Evolutionary conservation across 2,113 vertebrate species (phyloP), one percentile per base, ranked within the genome.

Genomic region (Austrofundulus limnaeus): DNA sequence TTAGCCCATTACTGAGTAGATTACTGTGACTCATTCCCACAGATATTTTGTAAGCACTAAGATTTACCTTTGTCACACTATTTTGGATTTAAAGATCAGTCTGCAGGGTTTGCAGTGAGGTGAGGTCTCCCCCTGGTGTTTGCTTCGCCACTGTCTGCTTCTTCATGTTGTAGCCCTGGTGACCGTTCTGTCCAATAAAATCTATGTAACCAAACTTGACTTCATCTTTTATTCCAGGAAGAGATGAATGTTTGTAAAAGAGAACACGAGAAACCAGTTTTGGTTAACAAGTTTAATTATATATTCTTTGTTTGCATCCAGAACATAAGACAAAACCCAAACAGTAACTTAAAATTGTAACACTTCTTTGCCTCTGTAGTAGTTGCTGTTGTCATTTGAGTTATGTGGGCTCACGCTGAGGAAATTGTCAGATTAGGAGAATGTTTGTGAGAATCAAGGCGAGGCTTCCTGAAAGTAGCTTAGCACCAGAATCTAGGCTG

Each of bases 161-260:
- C 83, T 84, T 75, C 73, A 75, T 88, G 84, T 91, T 84, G 85
- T 88, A 78, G 79, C 84, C 85, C 83, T 87, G 87, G 85, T 91
- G 81, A 88, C 81, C 66, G 65, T 86, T 86, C 80, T 89, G 87
- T 90, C 85, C 85, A 91, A 87, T 91, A 89, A 91, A 90, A 86
- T 85, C 78, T 70, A 84, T 87, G 82, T 90, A 88, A 85, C 85
- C 75, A 80, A 82, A 56, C 61, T 11, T 4, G 2, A 52, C 21
- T n/a, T 16, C 2, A 55, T 54, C 23, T 43, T 25, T 48, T 1
- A 25, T 38, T 38, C 3, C 12, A 3, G 15, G 39, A 41, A 41
- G 15, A 41, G 13, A 8, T 34, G 31, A 34, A 34, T 10, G 5
- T 10, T 34, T 34, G 31, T 34, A 34, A 34, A 9, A 34, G 9